Percentiles rank a stretch among this genome's conserved stretches.
Evolutionary conservation across 2,797 vertebrate genomes (phyloP).

Genomic region (Eupleurogrammus muticus): DNA sequence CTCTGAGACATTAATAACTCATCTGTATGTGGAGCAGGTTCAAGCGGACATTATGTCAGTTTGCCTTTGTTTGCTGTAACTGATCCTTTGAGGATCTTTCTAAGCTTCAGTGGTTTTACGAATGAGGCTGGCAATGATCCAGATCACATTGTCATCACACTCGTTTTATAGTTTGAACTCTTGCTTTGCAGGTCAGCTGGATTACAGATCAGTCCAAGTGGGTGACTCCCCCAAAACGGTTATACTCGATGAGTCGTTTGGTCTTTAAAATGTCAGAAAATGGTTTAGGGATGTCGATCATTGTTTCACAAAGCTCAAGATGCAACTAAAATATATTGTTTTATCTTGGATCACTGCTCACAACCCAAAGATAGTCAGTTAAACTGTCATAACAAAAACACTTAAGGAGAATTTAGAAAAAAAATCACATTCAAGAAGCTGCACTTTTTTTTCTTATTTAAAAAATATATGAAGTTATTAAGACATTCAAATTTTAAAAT

Average conservation of each 20-base stretch:
- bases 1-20: background rate
- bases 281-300: background rate
- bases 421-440: too few relatives aligned
- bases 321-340: too few relatives aligned
- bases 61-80: conserved; percentile 35
- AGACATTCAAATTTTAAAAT: too few relatives aligned
- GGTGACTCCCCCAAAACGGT: background rate
- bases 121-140: conserved; percentile 22
- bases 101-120: conserved; percentile 37
- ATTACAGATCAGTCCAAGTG: background rate
- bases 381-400: too few relatives aligned
- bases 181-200: background rate
- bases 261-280: background rate
- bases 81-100: conserved; percentile 42
- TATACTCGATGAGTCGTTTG: background rate
- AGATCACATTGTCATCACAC: conserved; percentile 10
- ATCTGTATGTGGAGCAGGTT: conserved; percentile 2
- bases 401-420: too few relatives aligned
- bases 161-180: background rate
- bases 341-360: too few relatives aligned
- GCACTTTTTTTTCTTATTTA: too few relatives aligned
- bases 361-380: too few relatives aligned
- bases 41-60: background rate
- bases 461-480: too few relatives aligned
- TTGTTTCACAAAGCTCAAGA: background rate